Base-by-base conservation (phyloP, 2,113 vertebrate species). In the Mesoclemmys tuberculata region DNA sequence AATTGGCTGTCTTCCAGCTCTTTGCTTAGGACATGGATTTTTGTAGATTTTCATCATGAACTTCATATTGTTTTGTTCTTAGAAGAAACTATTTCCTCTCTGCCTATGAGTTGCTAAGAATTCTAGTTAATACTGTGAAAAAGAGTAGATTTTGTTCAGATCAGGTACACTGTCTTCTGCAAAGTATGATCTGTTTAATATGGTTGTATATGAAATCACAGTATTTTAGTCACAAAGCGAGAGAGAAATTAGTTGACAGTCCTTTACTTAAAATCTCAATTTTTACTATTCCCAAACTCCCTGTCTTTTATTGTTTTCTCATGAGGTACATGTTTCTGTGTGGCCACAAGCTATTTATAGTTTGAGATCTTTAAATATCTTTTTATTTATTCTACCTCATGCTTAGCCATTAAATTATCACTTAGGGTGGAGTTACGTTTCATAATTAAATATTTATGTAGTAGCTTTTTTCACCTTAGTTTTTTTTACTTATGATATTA, bases 361-460 rank as follows among this genome's bases (percentile, higher is more conserved):
- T 81, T 2, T 2, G 61, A 49, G 89, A 49, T 88, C 64, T 92
- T 85, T 88, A 90, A 93, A 51, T 31, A 83, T 29, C 5, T 90
- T 94, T 55, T 26, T 80, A 2, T 89, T 86, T 93, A 24, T 21
- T 89, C 78, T 86, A 46, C 21, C 78, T 44, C 0, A 24, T 48
- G 49, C 24, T 95, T 96, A 75, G 35, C 91, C 44, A 27, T 88
- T 55, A 51, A 74, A 58, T 90, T 93, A 49, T 88, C 71, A 80
- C 79, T 85, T 44, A 49, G 74, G 71, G 27, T 13, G 54, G 85
- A 82, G 48, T 93, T 88, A 71, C 3, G 8, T 93, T 95, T 95
- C 90, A 80, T 82, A 82, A 82, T 5, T 7, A 96, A 96, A 48
- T 94, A 90, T 83, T 93, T 91, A 49, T 82, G 44, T 52, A 90